phyloP scores from a whole-genome alignment of 2,113 vertebrate genomes.

The Daboia siamensis region DNA sequence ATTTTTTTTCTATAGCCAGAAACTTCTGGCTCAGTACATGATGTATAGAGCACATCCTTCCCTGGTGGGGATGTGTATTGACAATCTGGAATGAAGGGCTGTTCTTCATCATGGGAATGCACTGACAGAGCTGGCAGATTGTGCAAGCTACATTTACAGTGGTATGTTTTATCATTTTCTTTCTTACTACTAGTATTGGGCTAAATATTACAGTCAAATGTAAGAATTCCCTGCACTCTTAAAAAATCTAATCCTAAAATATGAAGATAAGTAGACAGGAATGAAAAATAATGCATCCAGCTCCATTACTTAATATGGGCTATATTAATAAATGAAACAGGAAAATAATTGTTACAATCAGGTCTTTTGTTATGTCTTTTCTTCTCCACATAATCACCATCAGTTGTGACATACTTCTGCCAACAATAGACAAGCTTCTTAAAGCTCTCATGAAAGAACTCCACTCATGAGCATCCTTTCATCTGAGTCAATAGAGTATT shows the following conservation, averaged over 20 bases:
- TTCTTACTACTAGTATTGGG: not conserved
- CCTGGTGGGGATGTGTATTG: not conserved
- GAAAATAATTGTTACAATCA: not conserved
- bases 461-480: not conserved
- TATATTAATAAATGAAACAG: not conserved
- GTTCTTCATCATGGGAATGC: not conserved
- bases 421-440: not conserved
- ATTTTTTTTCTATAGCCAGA: not conserved
- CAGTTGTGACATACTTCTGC: not conserved
- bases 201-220: not conserved
- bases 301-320: not conserved
- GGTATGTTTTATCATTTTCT: not conserved
- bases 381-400: not conserved
- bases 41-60: not conserved
- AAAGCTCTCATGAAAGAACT: not conserved
- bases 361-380: not conserved
- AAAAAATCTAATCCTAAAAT: not conserved
- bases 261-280: not conserved
- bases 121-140: not conserved
- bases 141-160: not conserved
- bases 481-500: not conserved
- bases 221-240: not conserved
- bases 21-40: not conserved
- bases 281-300: not conserved
- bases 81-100: not conserved